A percentile compares a stretch with the other conserved stretches of the same genome.
Evolutionary conservation across 2,888 invertebrate genomes (phyloP).

Genomic region (Harpalus rubripes): DNA sequence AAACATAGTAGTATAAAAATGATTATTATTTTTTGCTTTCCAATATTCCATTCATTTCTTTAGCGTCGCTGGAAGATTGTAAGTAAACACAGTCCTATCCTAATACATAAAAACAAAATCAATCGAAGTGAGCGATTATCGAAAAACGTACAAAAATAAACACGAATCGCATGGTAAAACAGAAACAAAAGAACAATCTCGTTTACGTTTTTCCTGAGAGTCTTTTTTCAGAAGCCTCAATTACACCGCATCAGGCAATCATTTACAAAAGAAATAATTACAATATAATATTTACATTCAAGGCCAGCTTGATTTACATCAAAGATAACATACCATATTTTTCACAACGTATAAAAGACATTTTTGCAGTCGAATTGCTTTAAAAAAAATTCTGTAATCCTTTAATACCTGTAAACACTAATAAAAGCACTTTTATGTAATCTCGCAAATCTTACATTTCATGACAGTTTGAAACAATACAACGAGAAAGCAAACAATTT

Average conservation of each 20-base stretch:
- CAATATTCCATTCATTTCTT: constrained; percentile 35
- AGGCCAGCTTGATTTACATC: too few species aligned
- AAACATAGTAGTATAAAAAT: constrained; percentile 20
- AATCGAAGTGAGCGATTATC: constrained; percentile 62
- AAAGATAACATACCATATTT: neutral
- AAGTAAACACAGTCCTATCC: neutral
- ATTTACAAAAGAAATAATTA: constrained; percentile 40
- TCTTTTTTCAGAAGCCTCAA: constrained; percentile 50
- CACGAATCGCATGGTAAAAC: constrained; percentile 54
- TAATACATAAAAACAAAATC: constrained; percentile 51
- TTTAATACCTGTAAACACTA: constrained; percentile 21
- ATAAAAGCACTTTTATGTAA: constrained; percentile 9
- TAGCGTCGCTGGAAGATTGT: neutral
- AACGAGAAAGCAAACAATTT: constrained; percentile 12
- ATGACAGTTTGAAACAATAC: constrained; percentile 28
- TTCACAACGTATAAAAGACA: neutral
- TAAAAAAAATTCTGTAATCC: too few species aligned
- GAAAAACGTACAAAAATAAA: constrained; percentile 60
- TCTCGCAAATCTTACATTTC: constrained; percentile 19
- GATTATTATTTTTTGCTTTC: constrained; percentile 24
- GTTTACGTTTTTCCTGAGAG: constrained; percentile 50
- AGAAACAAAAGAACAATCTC: constrained; percentile 59
- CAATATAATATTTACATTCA: neutral
- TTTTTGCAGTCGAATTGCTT: neutral
- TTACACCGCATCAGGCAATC: constrained; percentile 27